Evolutionary conservation across 2,797 vertebrate species (phyloP).

Genomic region (Enteromius afrohamiltoni): DNA sequence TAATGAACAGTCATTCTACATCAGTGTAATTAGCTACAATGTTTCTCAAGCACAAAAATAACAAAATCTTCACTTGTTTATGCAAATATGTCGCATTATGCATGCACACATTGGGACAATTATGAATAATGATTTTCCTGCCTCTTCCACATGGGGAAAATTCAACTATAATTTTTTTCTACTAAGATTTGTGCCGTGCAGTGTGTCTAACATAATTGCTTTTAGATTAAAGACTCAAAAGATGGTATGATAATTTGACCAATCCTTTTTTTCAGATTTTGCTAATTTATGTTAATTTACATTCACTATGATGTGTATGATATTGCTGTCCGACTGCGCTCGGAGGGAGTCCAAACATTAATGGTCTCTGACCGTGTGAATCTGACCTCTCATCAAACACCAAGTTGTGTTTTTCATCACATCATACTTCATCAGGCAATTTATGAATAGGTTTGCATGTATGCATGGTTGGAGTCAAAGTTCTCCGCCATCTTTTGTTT

Average conservation of each 20-base stretch:
- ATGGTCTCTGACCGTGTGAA: not conserved
- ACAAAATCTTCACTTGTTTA: slow-evolving; percentile 4
- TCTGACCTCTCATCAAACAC: not conserved
- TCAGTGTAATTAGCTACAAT: slow-evolving; percentile 21
- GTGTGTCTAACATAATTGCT: not conserved
- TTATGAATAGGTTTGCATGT: not conserved
- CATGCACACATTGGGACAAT: slow-evolving; percentile 22
- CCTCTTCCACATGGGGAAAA: not conserved
- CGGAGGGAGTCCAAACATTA: not conserved
- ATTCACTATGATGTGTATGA: not conserved
- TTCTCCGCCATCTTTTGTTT: not conserved
- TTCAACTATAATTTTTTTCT: not conserved
- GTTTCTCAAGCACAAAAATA: slow-evolving; percentile 1
- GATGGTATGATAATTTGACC: not conserved
- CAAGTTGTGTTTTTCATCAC: not conserved
- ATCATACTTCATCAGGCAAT: not conserved
- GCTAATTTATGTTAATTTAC: not conserved
- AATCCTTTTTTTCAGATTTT: not conserved
- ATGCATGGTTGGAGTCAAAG: not conserved
- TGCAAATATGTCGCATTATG: slow-evolving; percentile 38
- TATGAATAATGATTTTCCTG: slow-evolving; percentile 42
- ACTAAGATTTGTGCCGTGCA: not conserved
- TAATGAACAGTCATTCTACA: slow-evolving; percentile 16
- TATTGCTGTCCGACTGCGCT: not conserved
- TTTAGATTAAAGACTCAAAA: not conserved